phyloP scores from a whole-genome alignment of 30 jellyfish, hydroid and myxozoan species.

The Aurelia sp. region DNA sequence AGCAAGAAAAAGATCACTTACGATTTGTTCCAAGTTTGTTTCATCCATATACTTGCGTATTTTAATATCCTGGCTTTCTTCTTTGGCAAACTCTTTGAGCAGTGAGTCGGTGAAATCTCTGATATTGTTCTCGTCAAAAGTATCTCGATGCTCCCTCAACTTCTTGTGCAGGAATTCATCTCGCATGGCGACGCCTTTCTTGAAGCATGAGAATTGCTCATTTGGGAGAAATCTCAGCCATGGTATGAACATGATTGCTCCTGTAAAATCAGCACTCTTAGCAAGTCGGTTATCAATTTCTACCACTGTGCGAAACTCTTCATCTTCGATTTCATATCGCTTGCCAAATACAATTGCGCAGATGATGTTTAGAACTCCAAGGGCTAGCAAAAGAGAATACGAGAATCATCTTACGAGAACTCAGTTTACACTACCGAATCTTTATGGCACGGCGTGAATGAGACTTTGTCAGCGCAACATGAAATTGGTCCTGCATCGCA shows the following conservation, averaged over 20 bases:
- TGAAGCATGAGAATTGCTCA: slow-evolving; percentile 29
- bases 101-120: slow-evolving; percentile 80
- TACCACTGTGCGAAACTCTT: too few species aligned
- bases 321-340: too few species aligned
- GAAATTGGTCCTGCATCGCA: too few species aligned
- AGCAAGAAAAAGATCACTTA: slow-evolving; percentile 68
- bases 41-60: slow-evolving; percentile 17
- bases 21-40: slow-evolving; percentile 33
- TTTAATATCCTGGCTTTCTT: slow-evolving; percentile 7
- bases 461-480: too few species aligned
- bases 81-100: slow-evolving; percentile 16
- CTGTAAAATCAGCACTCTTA: background rate
- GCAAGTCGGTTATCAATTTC: too few species aligned
- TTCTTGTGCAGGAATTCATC: slow-evolving; percentile 33
- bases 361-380: too few species aligned
- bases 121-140: slow-evolving; percentile 60
- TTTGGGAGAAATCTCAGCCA: slow-evolving; percentile 79
- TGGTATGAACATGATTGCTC: slow-evolving; percentile 41
- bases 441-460: too few species aligned
- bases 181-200: slow-evolving; percentile 47
- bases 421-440: too few species aligned
- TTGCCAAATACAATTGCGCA: too few species aligned
- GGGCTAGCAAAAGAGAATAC: too few species aligned
- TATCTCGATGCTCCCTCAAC: slow-evolving; percentile 52
- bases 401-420: too few species aligned